Evolutionary conservation across 2,113 vertebrate genomes (phyloP), one percentile per base, ranked within the genome.

Genomic region (Crocuta crocuta): DNA sequence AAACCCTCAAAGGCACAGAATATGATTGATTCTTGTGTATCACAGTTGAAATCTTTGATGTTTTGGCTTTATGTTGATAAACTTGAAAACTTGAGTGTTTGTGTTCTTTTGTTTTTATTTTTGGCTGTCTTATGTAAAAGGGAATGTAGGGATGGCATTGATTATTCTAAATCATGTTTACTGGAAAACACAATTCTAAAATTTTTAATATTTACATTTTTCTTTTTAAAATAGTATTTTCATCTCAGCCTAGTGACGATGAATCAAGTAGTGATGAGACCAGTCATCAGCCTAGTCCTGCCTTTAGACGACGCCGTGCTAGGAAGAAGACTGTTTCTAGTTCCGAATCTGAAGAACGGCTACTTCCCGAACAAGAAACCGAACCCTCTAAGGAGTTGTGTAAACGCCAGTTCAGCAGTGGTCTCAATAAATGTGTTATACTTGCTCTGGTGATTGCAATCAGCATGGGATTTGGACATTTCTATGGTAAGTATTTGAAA

Each of bases 401-500:
- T 7, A 98, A 96, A 76, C 96, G 79, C 21, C 98, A 96, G 9
- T 96, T 98, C 95, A 98, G 99, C 68, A 98, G 99, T 16, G 98
- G 99, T 95, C 99, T 99, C 8, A 99, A 99, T 98, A 99, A 98
- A 1, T 99, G 99, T 89, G 98, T 99, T 96, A 55, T 99, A 61
- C 99, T 99, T 0, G 99, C 99, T 48, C 98, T 99, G 97, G 97
- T 99, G 91, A 97, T 99, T 8, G 99, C 99, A 10, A 8, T 99
- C 98, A 99, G 99, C 99, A 99, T 99, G 99, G 99, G 99, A 96
- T 99, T 99, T 65, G 99, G 99, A 11, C 99, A 99, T 98, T 99
- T 99, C 96, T 99, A 99, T 26, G 99, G 99, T 99, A 95, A 98
- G 99, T 97, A 35, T 39, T 91, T 1, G 10, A 73, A 48, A 16